phyloP scores from a whole-genome alignment of 2,797 vertebrate species.

The Rhinophrynus dorsalis region DNA sequence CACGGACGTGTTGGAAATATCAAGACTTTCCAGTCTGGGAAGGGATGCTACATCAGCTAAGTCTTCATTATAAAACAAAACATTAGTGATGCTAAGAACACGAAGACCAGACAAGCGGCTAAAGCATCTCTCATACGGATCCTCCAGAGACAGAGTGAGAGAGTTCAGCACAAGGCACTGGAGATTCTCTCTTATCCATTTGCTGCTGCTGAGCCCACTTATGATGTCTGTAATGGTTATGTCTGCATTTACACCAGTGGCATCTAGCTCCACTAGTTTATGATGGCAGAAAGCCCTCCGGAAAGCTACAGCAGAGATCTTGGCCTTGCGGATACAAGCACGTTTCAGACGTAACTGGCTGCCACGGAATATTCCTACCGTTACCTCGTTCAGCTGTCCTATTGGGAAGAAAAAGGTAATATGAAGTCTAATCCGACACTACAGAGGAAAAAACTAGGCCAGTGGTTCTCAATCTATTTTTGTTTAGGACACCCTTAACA shows the following conservation, averaged over 20 bases:
- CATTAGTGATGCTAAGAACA: slow-evolving; percentile 88
- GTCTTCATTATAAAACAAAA: slow-evolving; percentile 94
- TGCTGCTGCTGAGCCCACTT: slow-evolving; percentile 88
- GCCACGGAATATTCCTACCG: slow-evolving; percentile 91
- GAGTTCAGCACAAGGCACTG: slow-evolving; percentile 92
- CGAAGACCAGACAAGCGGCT: slow-evolving; percentile 85
- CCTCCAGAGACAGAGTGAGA: slow-evolving; percentile 92
- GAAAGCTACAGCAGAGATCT: slow-evolving; percentile 95
- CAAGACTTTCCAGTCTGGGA: slow-evolving; percentile 91
- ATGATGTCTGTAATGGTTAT: slow-evolving; percentile 96
- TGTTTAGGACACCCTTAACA: too few relatives aligned
- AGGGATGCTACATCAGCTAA: slow-evolving; percentile 87
- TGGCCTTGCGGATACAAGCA: slow-evolving; percentile 90
- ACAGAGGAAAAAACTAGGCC: background rate
- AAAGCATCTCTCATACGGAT: slow-evolving; percentile 86
- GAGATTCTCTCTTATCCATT: slow-evolving; percentile 90
- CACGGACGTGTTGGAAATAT: slow-evolving; percentile 97
- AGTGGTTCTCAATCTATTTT: too few relatives aligned
- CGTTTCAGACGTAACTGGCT: slow-evolving; percentile 89
- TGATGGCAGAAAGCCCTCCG: slow-evolving; percentile 91
- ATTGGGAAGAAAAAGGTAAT: slow-evolving; percentile 41
- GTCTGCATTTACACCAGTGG: slow-evolving; percentile 92
- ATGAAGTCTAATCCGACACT: background rate
- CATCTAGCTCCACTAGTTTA: slow-evolving; percentile 91
- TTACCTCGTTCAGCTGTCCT: slow-evolving; percentile 93